A percentile compares a stretch with the other conserved stretches of the same genome.
These are phyloP conservation scores for Harpagoxenus sublaevis DNA, from an alignment of 2,888 invertebrate genomes.

Conservation along the genomic window DNA sequence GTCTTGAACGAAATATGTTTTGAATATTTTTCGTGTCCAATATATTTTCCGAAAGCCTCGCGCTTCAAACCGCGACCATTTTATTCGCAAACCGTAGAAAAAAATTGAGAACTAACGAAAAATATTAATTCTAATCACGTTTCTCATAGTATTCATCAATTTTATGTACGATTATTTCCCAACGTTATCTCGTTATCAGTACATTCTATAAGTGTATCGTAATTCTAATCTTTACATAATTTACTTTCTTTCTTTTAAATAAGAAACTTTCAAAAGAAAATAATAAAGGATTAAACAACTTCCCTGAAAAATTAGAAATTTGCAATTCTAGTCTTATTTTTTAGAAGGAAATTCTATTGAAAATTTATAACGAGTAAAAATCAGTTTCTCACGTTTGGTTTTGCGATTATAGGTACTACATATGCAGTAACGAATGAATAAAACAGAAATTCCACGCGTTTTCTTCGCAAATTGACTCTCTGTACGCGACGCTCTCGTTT, in stretches of 20 bases:
- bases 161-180: not conserved
- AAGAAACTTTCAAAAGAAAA: not conserved
- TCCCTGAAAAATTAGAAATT: not conserved
- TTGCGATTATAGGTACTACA: not conserved
- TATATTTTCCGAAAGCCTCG: not conserved
- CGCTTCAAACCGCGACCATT: not conserved
- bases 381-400: not conserved
- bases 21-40: not conserved
- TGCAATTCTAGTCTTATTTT: not conserved
- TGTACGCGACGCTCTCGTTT: constrained; percentile 59
- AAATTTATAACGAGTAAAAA: not conserved
- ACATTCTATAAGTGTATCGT: not conserved
- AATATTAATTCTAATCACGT: not conserved
- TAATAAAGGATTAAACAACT: not conserved
- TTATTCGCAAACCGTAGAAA: not conserved
- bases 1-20: not conserved
- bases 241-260: not conserved
- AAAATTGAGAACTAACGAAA: not conserved
- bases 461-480: constrained; percentile 52
- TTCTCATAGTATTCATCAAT: not conserved
- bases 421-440: not conserved
- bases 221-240: not conserved
- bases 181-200: not conserved
- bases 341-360: not conserved
- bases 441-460: constrained; percentile 42